Evolutionary conservation across 1,140 invertebrate species (phyloP).

Genomic region (Hermetia illucens): DNA sequence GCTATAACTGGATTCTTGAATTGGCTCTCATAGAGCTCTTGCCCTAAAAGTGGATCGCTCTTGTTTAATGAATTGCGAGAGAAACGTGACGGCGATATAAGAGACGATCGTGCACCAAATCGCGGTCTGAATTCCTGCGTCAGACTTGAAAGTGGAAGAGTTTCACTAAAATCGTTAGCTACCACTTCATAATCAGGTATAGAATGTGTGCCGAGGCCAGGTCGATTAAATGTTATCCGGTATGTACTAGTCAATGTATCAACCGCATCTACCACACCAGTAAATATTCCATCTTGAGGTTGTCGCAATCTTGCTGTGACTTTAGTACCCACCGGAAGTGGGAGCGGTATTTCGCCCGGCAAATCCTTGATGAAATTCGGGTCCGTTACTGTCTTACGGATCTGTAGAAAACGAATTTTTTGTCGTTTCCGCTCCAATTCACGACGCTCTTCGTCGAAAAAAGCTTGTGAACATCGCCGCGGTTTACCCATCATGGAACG

Average conservation of each 20-base stretch:
- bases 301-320: constrained; percentile 79
- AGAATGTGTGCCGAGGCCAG: constrained; percentile 86
- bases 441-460: constrained; percentile 87
- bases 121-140: constrained; percentile 63
- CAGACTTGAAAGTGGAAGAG: constrained; percentile 75
- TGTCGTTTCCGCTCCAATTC: constrained; percentile 81
- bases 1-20: constrained; percentile 11
- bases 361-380: constrained; percentile 63
- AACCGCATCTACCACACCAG: constrained; percentile 92
- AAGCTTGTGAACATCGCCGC: constrained; percentile 80
- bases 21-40: constrained; percentile 26
- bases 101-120: constrained; percentile 16
- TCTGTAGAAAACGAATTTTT: constrained; percentile 88
- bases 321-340: constrained; percentile 92
- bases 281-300: constrained; percentile 94
- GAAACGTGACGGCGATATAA: constrained; percentile 2
- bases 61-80: constrained; percentile 17
- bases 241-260: constrained; percentile 96
- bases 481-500: constrained; percentile 95
- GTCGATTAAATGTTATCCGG: constrained; percentile 88
- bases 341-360: constrained; percentile 89
- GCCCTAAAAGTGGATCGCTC: constrained; percentile 38
- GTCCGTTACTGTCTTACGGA: constrained; percentile 67
- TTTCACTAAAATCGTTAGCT: constrained; percentile 83
- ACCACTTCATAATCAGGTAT: constrained; percentile 94